A percentile compares a stretch with the other conserved stretches of the same genome.
Evolutionary conservation across 2,888 invertebrate genomes (phyloP).

Genomic region (Lycaena phlaeas): DNA sequence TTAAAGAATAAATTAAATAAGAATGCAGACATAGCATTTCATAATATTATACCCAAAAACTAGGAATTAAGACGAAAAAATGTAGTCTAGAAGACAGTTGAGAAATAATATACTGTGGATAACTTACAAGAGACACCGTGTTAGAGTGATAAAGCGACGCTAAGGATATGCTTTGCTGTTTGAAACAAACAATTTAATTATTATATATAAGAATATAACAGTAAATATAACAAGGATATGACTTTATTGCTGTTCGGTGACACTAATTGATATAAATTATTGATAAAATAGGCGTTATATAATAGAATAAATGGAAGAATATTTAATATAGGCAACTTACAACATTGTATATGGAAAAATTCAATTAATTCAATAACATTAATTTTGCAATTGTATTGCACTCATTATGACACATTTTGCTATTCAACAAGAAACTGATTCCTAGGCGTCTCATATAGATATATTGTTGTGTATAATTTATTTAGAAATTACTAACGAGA

Average conservation of each 20-base stretch:
- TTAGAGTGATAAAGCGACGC: not conserved
- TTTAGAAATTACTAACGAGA: no score
- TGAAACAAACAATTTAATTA: not conserved
- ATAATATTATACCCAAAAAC: no score
- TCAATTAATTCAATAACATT: constrained; percentile 11
- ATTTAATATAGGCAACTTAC: not conserved
- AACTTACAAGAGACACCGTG: not conserved
- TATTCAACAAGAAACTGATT: no score
- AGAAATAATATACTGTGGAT: not conserved
- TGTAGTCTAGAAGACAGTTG: no score
- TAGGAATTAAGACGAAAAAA: no score
- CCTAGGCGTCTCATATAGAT: no score
- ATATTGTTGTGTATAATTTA: no score
- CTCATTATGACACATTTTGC: no score
- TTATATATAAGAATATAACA: no score
- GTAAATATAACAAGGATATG: constrained; percentile 4
- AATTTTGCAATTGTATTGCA: constrained; percentile 14
- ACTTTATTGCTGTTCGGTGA: not conserved
- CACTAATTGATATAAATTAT: not conserved
- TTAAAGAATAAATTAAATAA: no score
- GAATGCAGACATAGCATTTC: no score
- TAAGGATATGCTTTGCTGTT: not conserved
- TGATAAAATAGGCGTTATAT: not conserved
- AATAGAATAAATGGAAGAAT: not conserved
- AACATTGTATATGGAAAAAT: constrained; percentile 4